Conservation (phyloP, 2,113 vertebrate species). For the Cricetomys ansorgei region DNA sequence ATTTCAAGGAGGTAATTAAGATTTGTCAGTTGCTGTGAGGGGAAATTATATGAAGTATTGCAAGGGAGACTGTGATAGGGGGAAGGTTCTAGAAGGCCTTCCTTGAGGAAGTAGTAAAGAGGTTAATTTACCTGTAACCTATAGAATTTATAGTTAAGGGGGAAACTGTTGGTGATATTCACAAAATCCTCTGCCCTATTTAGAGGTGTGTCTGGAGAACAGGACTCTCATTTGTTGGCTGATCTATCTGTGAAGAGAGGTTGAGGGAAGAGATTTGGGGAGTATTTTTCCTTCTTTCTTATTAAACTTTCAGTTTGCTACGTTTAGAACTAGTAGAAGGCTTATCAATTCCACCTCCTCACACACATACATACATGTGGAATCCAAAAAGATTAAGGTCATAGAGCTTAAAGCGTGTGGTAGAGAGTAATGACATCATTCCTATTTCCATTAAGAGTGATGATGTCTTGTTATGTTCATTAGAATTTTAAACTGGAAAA, state of each 20-base stretch:
- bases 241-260: background rate
- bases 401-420: background rate
- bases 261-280: slow-evolving; percentile 18
- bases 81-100: background rate
- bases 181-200: background rate
- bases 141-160: background rate
- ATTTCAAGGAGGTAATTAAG: background rate
- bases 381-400: background rate
- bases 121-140: background rate
- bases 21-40: background rate
- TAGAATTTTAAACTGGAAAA: slow-evolving; percentile 42
- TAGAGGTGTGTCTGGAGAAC: background rate
- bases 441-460: slow-evolving; percentile 15
- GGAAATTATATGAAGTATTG: background rate
- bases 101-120: background rate
- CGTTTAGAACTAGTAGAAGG: slow-evolving; percentile 30
- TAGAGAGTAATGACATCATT: background rate
- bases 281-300: slow-evolving; percentile 15
- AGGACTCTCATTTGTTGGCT: background rate
- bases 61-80: background rate
- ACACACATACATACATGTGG: background rate
- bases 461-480: background rate
- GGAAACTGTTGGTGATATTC: background rate
- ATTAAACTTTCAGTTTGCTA: background rate
- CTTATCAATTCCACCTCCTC: background rate